phyloP scores from a whole-genome alignment of 2,888 invertebrate species.

The Chromoteleia sp. region DNA sequence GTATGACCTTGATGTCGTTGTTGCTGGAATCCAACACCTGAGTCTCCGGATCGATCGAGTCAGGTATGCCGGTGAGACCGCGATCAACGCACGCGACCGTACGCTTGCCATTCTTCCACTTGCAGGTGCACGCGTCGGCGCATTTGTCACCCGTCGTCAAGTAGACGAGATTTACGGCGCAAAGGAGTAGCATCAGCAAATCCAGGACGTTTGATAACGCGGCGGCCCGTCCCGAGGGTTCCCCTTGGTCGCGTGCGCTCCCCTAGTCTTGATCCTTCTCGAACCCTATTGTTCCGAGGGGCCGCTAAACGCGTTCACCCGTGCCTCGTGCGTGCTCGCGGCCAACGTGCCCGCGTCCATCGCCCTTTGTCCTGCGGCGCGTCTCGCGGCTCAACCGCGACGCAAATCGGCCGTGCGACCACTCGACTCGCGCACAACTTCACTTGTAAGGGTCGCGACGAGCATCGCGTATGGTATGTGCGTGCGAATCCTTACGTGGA shows the following conservation, averaged over 20 bases:
- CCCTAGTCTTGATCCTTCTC: constrained; percentile 35
- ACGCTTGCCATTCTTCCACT: constrained; percentile 97
- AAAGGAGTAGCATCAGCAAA: constrained; percentile 66
- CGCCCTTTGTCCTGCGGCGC: constrained; percentile 41
- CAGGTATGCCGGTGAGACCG: constrained; percentile 93
- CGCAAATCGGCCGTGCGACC: constrained; percentile 37
- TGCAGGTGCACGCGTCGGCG: constrained; percentile 90
- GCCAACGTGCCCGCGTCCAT: constrained; percentile 62
- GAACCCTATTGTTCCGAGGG: constrained; percentile 38
- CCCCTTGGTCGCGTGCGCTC: constrained; percentile 33
- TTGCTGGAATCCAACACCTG: constrained; percentile 96
- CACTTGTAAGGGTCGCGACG: constrained; percentile 20
- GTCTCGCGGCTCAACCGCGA: constrained; percentile 38
- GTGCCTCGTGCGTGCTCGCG: constrained; percentile 46
- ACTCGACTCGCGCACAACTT: constrained; percentile 59
- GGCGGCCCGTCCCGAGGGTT: constrained; percentile 21
- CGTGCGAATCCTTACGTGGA: constrained; percentile 42
- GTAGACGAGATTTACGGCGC: constrained; percentile 71
- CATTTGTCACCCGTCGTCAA: constrained; percentile 81
- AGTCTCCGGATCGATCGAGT: constrained; percentile 93
- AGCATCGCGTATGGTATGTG: constrained; percentile 33
- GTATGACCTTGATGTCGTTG: constrained; percentile 93
- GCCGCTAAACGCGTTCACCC: constrained; percentile 42
- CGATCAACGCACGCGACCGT: constrained; percentile 96
- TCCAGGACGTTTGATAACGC: constrained; percentile 66